Conservation (phyloP, 2,797 vertebrate genomes). For the Channallabes apus region DNA sequence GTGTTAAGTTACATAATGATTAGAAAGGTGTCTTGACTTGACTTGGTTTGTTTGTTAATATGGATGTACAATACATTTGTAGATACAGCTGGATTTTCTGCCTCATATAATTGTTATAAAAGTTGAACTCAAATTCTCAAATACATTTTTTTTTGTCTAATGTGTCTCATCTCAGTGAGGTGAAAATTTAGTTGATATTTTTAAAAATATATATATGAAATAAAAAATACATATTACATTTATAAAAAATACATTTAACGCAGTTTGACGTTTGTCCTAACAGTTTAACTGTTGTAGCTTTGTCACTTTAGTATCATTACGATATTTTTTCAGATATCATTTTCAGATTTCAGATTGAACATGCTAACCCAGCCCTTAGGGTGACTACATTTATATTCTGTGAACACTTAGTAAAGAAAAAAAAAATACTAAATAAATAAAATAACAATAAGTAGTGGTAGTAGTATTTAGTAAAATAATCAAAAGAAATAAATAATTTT, state of each 20-base stretch:
- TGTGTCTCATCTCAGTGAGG: background rate
- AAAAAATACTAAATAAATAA: background rate
- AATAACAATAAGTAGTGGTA: background rate
- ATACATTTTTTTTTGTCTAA: background rate
- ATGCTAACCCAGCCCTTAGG: background rate
- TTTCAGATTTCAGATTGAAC: background rate
- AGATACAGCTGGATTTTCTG: slow-evolving; percentile 18
- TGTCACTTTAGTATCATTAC: background rate
- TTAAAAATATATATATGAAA: background rate
- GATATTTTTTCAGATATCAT: too few species aligned
- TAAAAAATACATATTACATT: too few species aligned
- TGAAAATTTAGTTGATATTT: background rate
- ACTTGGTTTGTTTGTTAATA: slow-evolving; percentile 26
- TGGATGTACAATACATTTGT: slow-evolving; percentile 21
- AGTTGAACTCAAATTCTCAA: background rate
- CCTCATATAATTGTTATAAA: slow-evolving; percentile 1
- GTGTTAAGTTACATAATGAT: slow-evolving; percentile 13
- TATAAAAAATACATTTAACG: background rate
- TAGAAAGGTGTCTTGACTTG: slow-evolving; percentile 7
- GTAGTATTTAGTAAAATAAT: too few species aligned
- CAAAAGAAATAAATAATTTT: background rate
- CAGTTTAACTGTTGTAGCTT: background rate
- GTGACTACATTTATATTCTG: background rate
- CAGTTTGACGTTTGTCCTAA: background rate
- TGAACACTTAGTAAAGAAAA: background rate